Percentiles rank a stretch among this genome's conserved stretches.
phyloP scores from a whole-genome alignment of 2,797 vertebrate species.

The Halcyon chelicuti region DNA sequence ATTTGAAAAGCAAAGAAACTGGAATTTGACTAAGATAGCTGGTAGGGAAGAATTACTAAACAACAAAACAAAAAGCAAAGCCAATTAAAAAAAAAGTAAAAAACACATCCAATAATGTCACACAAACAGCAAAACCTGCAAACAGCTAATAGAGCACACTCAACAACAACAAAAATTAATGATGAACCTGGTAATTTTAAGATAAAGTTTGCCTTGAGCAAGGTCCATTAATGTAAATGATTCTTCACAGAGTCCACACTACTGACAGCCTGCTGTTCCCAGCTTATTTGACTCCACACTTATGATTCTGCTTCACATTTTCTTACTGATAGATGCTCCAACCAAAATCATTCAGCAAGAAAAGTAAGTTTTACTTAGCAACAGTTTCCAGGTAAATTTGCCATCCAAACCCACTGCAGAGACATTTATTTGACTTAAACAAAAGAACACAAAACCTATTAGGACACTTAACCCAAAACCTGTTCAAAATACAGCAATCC shows the following conservation, averaged over 20 bases:
- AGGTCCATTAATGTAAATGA: neutral
- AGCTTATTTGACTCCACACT: neutral
- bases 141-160: neutral
- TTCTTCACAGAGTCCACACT: neutral
- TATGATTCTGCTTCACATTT: neutral
- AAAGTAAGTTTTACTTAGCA: constrained; percentile 35
- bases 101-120: fast-evolving
- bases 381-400: constrained; percentile 28
- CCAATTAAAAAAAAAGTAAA: neutral
- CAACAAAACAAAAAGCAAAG: neutral
- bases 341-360: neutral
- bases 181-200: neutral
- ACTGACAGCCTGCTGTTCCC: neutral
- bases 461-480: neutral
- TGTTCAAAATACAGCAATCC: neutral
- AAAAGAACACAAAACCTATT: neutral
- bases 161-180: fast-evolving
- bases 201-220: neutral
- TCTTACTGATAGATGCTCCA: neutral
- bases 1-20: neutral
- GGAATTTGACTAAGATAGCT: neutral
- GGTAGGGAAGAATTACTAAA: neutral
- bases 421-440: neutral
- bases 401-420: neutral
- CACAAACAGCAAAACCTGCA: neutral